Conservation (phyloP, 2,797 vertebrate genomes). For the Phataginus tetradactyla region DNA sequence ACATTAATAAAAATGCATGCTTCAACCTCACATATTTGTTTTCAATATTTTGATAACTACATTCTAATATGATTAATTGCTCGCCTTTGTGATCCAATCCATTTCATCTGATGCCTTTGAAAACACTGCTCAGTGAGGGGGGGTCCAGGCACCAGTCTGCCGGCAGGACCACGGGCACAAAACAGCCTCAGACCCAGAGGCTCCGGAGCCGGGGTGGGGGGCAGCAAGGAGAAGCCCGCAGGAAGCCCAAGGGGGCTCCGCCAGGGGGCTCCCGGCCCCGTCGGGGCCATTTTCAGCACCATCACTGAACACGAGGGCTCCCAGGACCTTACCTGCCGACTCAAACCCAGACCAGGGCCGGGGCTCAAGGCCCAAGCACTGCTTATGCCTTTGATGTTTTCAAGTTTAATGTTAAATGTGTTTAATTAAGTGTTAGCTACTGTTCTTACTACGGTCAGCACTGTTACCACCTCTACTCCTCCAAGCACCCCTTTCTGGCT, state of each 20-base stretch:
- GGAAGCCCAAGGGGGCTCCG: neutral
- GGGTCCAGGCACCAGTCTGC: neutral
- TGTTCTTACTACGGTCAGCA: neutral
- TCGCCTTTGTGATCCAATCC: neutral
- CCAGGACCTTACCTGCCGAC: neutral
- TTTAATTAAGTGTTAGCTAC: neutral
- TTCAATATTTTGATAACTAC: neutral
- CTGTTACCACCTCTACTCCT: accelerated
- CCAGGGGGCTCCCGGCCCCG: accelerated
- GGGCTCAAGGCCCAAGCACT: no score
- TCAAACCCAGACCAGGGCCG: neutral
- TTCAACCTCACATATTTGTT: neutral
- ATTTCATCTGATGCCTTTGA: neutral
- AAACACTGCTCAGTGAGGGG: accelerated
- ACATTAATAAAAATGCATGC: neutral
- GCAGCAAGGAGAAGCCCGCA: accelerated
- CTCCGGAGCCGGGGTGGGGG: no score
- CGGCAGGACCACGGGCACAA: neutral
- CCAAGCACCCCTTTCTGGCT: no score
- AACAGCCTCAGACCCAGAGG: neutral
- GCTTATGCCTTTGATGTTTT: neutral
- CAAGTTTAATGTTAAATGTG: neutral
- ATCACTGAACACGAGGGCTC: neutral
- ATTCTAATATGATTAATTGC: neutral
- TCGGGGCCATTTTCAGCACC: accelerated